Evolutionary conservation across 1,140 invertebrate species (phyloP), one percentile per base, ranked within the genome.

Genomic region (Lasaia peninsularis): DNA sequence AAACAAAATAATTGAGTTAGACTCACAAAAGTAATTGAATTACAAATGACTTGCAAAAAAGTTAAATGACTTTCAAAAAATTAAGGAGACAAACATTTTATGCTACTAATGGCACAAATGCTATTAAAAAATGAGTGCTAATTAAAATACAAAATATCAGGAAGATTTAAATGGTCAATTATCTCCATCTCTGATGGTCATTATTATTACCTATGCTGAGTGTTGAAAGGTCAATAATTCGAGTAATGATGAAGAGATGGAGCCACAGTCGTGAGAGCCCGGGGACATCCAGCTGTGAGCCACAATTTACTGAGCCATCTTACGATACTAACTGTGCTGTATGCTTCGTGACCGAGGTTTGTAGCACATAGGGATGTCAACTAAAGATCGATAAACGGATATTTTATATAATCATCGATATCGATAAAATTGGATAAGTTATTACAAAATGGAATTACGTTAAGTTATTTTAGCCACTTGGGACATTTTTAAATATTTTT

Each of bases 301-400:
- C 64, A 82, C 78, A 88, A 83, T 85, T 73, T 84, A 85, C 69
- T 57, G 73, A 65, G 65, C 58, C 63, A 61, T 73, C 63, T 70
- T 73, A 75, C 62, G 68, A 76, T 73, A 75, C 71, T 65, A 63
- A 58, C 58, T 63, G 78, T 82, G 80, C 75, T 65, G 80, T 80
- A 80, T 82, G 80, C 72, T 85, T n/a, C 83, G 85, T 86, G 80
- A 87, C 78, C 75, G 80, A 63, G 74, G 70, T 76, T 78, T 78
- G 73, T 78, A 69, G 82, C 71, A 75, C 63, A 64, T 53, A 35
- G 34, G 52, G 11, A 33, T 53, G 53, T 58, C 71, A 72, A 78
- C 11, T 4, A 7, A 48, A 11, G 0, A 21, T 48, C 18, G 37
- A 44, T 21, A 21, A n/a, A 11, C 5, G 16, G 16, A n/a, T 48